These are phyloP conservation scores for Rhynchonycteris naso DNA, from an alignment of 2,797 vertebrate genomes.

Conservation along the genomic window DNA sequence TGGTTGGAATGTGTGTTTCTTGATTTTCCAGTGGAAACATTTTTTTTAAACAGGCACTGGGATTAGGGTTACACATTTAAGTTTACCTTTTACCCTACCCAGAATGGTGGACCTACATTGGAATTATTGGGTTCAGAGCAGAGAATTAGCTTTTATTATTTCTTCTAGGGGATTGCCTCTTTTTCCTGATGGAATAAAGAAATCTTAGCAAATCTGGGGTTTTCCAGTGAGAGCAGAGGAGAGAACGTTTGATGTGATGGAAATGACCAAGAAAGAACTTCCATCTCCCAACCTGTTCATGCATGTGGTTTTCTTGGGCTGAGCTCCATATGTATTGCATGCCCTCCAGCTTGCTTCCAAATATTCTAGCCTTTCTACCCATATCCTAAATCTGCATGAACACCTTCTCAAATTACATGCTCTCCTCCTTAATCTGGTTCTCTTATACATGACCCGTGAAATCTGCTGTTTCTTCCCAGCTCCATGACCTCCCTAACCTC, in stretches of 20 bases:
- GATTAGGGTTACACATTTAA: conserved; percentile 4
- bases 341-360: conserved; percentile 70
- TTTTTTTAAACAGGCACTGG: neutral
- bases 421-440: conserved; percentile 75
- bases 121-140: conserved; percentile 42
- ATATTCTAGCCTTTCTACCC: conserved; percentile 58
- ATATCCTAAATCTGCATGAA: conserved; percentile 71
- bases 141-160: conserved; percentile 51
- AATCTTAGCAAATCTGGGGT: conserved; percentile 47
- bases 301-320: conserved; percentile 77
- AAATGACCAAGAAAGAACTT: conserved; percentile 79
- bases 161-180: conserved; percentile 45
- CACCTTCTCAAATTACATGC: conserved; percentile 70
- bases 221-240: conserved; percentile 56
- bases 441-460: conserved; percentile 71
- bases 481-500: conserved; percentile 60
- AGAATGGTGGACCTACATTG: neutral
- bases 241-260: conserved; percentile 70
- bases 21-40: neutral
- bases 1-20: conserved; percentile 52
- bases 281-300: conserved; percentile 68
- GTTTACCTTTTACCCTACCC: conserved; percentile 30
- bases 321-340: conserved; percentile 78
- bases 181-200: conserved; percentile 60
- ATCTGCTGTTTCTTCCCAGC: conserved; percentile 65